phyloP scores from a whole-genome alignment of 2,888 invertebrate genomes.

The Bombylius discolor region DNA sequence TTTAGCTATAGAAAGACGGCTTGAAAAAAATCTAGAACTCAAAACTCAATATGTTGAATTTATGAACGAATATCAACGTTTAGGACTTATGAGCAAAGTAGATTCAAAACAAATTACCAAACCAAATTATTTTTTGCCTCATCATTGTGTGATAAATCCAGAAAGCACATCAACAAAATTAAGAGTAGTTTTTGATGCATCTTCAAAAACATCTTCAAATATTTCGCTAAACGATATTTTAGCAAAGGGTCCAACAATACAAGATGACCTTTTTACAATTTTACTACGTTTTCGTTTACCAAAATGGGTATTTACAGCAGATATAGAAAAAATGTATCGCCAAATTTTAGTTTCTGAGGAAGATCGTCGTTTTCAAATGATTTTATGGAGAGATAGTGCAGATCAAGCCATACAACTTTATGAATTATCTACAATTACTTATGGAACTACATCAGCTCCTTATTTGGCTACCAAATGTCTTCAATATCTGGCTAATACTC shows the following conservation, averaged over 20 bases:
- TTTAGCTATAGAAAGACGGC: slow-evolving; percentile 12
- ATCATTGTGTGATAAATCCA: neutral
- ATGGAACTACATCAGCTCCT: too few species aligned
- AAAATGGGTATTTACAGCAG: slow-evolving; percentile 7
- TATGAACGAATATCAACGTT: slow-evolving; percentile 15
- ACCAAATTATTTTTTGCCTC: neutral
- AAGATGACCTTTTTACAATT: slow-evolving; percentile 10
- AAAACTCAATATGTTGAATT: slow-evolving; percentile 14
- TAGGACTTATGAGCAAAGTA: slow-evolving; percentile 15
- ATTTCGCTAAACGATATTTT: slow-evolving; percentile 11
- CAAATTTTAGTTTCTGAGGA: neutral
- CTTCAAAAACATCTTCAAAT: slow-evolving; percentile 9
- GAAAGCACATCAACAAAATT: slow-evolving; percentile 6
- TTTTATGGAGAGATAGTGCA: slow-evolving; percentile 6
- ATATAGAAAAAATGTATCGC: slow-evolving; percentile 11
- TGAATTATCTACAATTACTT: too few species aligned
- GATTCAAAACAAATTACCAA: neutral
- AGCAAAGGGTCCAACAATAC: slow-evolving; percentile 8
- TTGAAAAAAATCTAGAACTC: slow-evolving; percentile 9
- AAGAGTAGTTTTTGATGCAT: slow-evolving; percentile 3
- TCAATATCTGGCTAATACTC: slow-evolving; percentile 10
- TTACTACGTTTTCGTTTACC: slow-evolving; percentile 5
- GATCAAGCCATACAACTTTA: neutral
- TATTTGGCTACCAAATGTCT: too few species aligned
- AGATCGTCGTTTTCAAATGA: neutral